A percentile compares a stretch with the other conserved stretches of the same genome.
Conservation (phyloP, 2,113 vertebrate species). For the Noctilio leporinus region DNA sequence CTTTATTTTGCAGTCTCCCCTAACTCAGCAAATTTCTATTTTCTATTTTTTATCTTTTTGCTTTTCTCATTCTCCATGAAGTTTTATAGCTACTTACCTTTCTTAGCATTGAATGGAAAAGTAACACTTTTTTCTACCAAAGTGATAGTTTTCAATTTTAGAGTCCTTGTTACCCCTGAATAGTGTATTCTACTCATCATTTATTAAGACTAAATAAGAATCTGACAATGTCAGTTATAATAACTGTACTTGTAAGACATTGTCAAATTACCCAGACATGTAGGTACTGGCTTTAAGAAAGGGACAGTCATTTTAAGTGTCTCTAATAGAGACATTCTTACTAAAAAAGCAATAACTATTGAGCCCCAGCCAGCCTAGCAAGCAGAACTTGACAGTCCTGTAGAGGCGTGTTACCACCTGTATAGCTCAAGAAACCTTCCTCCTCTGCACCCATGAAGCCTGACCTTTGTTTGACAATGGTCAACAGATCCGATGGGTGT, state of each 20-base stretch:
- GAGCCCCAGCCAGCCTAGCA: not conserved
- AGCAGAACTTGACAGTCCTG: not conserved
- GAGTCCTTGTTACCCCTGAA: not conserved
- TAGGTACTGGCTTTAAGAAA: not conserved
- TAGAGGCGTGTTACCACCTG: not conserved
- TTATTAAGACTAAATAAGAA: slow-evolving; percentile 27
- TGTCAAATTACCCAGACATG: not conserved
- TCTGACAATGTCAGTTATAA: slow-evolving; percentile 33
- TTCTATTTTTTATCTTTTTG: slow-evolving; percentile 50
- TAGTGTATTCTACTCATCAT: not conserved
- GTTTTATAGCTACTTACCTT: slow-evolving; percentile 23
- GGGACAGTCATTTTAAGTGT: not conserved
- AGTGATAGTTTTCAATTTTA: slow-evolving; percentile 8
- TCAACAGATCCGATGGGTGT: not conserved
- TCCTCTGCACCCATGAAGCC: not conserved
- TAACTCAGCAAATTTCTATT: slow-evolving; percentile 28
- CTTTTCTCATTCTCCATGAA: slow-evolving; percentile 39
- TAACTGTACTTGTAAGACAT: not conserved
- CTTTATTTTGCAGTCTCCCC: not conserved
- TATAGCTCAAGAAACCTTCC: not conserved
- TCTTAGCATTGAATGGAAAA: slow-evolving; percentile 45
- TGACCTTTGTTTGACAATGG: not conserved
- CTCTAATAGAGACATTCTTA: not conserved
- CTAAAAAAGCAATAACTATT: slow-evolving; percentile 32
- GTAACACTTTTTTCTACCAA: slow-evolving; percentile 30